Base-by-base conservation (phyloP, 1,140 invertebrate species). In the Manduca sexta region DNA sequence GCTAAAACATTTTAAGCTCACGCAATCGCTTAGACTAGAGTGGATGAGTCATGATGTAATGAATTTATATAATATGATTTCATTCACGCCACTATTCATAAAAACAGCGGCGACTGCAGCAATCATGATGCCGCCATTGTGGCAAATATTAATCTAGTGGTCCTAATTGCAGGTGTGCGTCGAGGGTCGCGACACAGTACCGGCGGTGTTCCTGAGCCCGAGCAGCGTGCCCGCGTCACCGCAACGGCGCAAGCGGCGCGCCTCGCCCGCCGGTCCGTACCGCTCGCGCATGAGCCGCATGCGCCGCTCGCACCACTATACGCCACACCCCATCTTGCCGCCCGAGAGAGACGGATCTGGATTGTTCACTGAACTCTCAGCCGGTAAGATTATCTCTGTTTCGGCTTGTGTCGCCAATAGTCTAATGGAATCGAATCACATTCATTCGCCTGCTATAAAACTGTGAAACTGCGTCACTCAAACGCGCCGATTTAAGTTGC, bases 251-350 rank as follows among this genome's bases (percentile, higher is more conserved):
- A 89, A 88, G 56, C 88, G 89, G 46, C 81, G 86, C 56, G 77
- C 67, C 3, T 88, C 80, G 3, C 78, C 80, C 54, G 63, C 85
- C 46, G 68, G 74, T 52, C 72, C 88, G 49, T 73, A 84, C 59
- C 55, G 84, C 39, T 75, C 86, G 8, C 70, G 77, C 16, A 80
- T 85, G 75, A 64, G 83, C 34, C 87, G 88, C 21, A 74, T 68
- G n/a, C 0, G 61, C 74, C 2, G 72, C 72, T 21, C n/a, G n/a
- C n/a, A n/a, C n/a, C 90, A 91, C 10, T 92, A 96, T 70, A 98
- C 96, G 0, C 96, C 97, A 1, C 93, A 95, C 21, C 97, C 97
- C 0, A 96, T 98, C 63, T 83, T 98, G 10, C 95, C 95, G 72
- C 97, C 97, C 0, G 92, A 94, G 38, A 89, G 97, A 58, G 91